Conservation (phyloP, 2,888 invertebrate species). For the Tiliacea citrago region DNA sequence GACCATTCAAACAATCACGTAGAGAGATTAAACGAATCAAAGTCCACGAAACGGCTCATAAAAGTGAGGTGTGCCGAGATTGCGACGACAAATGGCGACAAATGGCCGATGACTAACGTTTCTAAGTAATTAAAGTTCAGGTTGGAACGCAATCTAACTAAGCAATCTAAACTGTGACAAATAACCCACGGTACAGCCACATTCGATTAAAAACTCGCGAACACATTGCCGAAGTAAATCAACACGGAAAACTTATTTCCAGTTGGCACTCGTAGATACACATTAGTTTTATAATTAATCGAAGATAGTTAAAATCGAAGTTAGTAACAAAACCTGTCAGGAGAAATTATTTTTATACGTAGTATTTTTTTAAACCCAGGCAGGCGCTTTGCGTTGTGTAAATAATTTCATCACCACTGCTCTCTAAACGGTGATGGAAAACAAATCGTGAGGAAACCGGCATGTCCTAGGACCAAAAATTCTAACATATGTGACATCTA, state of each 20-base stretch:
- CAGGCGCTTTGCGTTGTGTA: too few relatives aligned
- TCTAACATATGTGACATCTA: too few relatives aligned
- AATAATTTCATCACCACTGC: too few relatives aligned
- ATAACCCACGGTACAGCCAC: constrained; percentile 55
- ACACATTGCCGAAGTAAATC: constrained; percentile 41
- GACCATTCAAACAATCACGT: constrained; percentile 42
- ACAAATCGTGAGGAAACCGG: too few relatives aligned
- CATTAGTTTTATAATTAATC: constrained; percentile 30
- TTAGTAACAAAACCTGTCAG: not conserved
- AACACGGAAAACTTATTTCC: constrained; percentile 31
- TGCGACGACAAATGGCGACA: constrained; percentile 58
- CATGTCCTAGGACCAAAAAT: too few relatives aligned
- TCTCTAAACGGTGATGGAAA: too few relatives aligned
- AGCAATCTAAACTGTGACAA: constrained; percentile 75
- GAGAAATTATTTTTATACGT: not conserved
- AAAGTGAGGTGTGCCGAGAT: constrained; percentile 65
- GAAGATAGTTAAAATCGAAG: too few relatives aligned
- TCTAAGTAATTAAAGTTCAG: constrained; percentile 78
- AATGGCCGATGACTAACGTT: constrained; percentile 67
- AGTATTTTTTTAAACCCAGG: too few relatives aligned
- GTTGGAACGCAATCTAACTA: constrained; percentile 68
- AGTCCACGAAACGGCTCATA: constrained; percentile 62
- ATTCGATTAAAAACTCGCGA: constrained; percentile 67
- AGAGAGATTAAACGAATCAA: constrained; percentile 64
- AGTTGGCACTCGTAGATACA: constrained; percentile 6